Base-by-base conservation (phyloP, 2,888 invertebrate genomes). In the Embidobia sp. region DNA sequence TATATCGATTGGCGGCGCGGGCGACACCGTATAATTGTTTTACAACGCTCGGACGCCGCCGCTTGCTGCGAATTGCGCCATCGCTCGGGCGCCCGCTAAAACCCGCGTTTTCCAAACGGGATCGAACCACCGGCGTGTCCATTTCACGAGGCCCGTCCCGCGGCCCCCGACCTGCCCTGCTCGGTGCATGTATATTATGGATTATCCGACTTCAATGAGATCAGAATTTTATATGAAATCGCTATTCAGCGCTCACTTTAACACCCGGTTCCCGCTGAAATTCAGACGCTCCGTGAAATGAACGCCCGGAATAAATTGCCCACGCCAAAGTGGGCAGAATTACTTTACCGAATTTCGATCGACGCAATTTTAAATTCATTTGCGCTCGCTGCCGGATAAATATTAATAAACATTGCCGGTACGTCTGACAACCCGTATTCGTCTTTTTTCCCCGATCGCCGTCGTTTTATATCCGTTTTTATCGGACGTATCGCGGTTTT, bases 11-110 rank as follows among this genome's bases (percentile, higher is more conserved):
- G 83, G 66, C 77, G 73, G 79, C 79, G 33, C 79, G 81, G 82
- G 81, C 87, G 84, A 86, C 85, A 85, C 83, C 87, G 86, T 88
- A 88, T 88, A 88, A 88, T 88, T 88, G 88, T 88, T 88, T 87
- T 86, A 88, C 88, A 88, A 85, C 86, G 84, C 81, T 69, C 61
- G 70, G 55, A 67, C 75, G 80, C 61, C 64, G 42, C 73, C 59
- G 75, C 75, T 73, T 48, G 66, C 78, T 72, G 72, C 72, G 67
- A 78, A 78, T 78, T 76, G 75, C 73, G 77, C 74, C 61, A 61
- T 64, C 69, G 63, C 37, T 49, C 73, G 73, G 35, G 63, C 49
- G 10, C 40, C 53, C 29, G 53, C 48, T 66, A 66, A 78, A 74
- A 66, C 29, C 48, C 74, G 66, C 74, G 70, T 78, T 75, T 74